Evolutionary conservation across 2,797 vertebrate species (phyloP).

Genomic region (Crypturellus tataupa): DNA sequence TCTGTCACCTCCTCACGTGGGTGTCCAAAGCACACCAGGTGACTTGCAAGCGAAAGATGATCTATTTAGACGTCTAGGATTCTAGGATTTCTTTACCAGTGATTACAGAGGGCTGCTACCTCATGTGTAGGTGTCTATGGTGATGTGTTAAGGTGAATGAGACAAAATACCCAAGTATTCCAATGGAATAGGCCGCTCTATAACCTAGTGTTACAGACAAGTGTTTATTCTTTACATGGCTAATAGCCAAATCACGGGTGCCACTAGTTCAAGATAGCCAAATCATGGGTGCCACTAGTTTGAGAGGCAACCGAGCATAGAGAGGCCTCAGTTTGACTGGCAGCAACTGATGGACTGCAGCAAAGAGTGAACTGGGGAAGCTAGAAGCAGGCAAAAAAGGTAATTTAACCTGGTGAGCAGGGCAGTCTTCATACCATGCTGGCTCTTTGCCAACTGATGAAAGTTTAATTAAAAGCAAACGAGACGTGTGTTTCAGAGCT

Average conservation of each 20-base stretch:
- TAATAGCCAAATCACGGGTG: neutral
- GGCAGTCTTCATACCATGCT: neutral
- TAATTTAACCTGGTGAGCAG: neutral
- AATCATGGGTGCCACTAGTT: rapidly evolving
- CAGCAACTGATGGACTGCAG: neutral
- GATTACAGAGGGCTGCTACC: neutral
- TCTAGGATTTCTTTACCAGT: neutral
- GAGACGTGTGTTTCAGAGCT: rapidly evolving
- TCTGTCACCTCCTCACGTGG: neutral
- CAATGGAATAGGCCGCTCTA: neutral
- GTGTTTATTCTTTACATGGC: neutral
- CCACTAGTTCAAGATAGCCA: neutral
- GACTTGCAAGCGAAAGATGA: neutral
- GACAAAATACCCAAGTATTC: neutral
- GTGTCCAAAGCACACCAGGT: neutral
- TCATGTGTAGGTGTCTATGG: neutral
- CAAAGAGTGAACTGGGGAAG: neutral
- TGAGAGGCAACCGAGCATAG: neutral
- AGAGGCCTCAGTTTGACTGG: neutral
- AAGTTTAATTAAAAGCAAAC: neutral
- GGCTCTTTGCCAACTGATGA: neutral
- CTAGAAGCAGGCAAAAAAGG: neutral
- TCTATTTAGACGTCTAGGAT: neutral
- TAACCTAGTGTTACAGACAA: neutral
- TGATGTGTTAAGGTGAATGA: neutral